phyloP scores from a whole-genome alignment of 2,888 invertebrate species.

The Pristionchus entomophagus region DNA sequence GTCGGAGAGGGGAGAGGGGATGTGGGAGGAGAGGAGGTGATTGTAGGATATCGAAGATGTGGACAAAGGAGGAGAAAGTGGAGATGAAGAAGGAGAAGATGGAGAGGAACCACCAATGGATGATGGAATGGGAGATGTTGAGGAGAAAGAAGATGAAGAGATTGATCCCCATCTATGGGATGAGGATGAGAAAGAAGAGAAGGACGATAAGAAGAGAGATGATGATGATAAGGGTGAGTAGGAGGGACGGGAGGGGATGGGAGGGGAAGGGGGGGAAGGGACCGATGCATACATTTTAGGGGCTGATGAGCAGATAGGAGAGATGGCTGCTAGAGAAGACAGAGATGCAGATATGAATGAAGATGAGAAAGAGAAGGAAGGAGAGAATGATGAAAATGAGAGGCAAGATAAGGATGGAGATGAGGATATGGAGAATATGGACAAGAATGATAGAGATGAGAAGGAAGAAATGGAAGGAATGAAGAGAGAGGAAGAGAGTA shows the following conservation, averaged over 20 bases:
- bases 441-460: slow-evolving; percentile 60
- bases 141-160: slow-evolving; percentile 85
- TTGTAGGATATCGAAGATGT: slow-evolving; percentile 72
- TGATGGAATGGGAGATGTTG: slow-evolving; percentile 73
- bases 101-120: slow-evolving; percentile 52
- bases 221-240: slow-evolving; percentile 77
- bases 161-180: slow-evolving; percentile 97
- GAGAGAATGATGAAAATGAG: slow-evolving; percentile 53
- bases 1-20: background rate
- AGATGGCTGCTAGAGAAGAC: slow-evolving; percentile 78
- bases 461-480: slow-evolving; percentile 73
- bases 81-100: slow-evolving; percentile 55
- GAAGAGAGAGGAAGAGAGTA: slow-evolving; percentile 78
- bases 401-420: slow-evolving; percentile 51
- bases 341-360: slow-evolving; percentile 84
- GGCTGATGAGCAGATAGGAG: slow-evolving; percentile 65
- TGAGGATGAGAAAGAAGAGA: slow-evolving; percentile 82
- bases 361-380: slow-evolving; percentile 79
- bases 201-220: slow-evolving; percentile 78
- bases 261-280: background rate
- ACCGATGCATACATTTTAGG: background rate
- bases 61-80: slow-evolving; percentile 77
- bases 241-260: background rate
- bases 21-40: slow-evolving; percentile 46
- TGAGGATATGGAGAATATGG: slow-evolving; percentile 80